Evolutionary conservation across 2,113 vertebrate species (phyloP).

Genomic region (Rhegmatorhina hoffmannsi): DNA sequence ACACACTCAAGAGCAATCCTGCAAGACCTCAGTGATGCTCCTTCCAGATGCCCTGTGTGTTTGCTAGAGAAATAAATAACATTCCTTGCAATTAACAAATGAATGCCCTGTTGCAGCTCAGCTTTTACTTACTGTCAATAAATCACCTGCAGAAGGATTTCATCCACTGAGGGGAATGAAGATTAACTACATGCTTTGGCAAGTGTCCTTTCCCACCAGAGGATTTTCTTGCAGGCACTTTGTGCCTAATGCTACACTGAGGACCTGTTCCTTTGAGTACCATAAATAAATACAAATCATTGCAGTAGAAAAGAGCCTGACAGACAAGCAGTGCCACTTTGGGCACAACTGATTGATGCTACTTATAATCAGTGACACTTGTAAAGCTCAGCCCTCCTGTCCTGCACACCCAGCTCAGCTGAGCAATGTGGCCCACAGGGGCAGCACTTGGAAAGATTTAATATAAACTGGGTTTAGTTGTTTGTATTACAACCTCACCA

Average conservation of each 20-base stretch:
- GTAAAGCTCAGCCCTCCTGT: neutral
- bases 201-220: slow-evolving; percentile 13
- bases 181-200: slow-evolving; percentile 14
- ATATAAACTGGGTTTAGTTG: neutral
- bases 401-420: neutral
- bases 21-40: neutral
- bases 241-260: neutral
- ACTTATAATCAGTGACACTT: neutral
- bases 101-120: neutral
- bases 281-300: slow-evolving; percentile 55
- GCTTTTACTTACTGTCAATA: slow-evolving; percentile 6
- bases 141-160: slow-evolving; percentile 27
- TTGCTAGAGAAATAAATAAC: slow-evolving; percentile 41
- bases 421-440: neutral
- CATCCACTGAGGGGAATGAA: slow-evolving; percentile 5
- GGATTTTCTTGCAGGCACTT: slow-evolving; percentile 37
- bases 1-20: neutral
- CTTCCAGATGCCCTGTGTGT: neutral
- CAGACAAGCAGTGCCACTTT: neutral
- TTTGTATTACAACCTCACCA: neutral
- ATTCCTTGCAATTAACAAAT: slow-evolving; percentile 47
- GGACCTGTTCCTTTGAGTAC: neutral
- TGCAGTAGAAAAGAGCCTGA: neutral
- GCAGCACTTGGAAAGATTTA: neutral
- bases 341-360: neutral